These are phyloP conservation scores for Corapipo altera DNA, from an alignment of 2,113 vertebrate species.

Conservation along the genomic window DNA sequence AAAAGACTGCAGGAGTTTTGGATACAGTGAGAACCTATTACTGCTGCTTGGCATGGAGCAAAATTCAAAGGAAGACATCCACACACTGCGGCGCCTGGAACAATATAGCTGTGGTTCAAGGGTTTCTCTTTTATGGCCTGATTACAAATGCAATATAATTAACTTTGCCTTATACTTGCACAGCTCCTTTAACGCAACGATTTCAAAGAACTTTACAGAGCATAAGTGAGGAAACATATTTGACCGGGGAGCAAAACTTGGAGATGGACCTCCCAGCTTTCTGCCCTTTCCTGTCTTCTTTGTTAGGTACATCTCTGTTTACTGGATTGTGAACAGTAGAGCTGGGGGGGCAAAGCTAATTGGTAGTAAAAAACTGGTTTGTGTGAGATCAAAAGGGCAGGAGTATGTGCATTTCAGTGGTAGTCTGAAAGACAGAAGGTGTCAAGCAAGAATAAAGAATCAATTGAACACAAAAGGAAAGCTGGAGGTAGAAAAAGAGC, in stretches of 20 bases:
- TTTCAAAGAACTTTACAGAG: neutral
- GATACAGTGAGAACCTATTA: conserved; percentile 21
- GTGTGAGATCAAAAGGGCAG: neutral
- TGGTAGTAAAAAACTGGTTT: neutral
- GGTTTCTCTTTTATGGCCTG: conserved; percentile 13
- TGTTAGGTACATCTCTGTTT: neutral
- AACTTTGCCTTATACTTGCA: neutral
- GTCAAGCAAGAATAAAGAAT: neutral
- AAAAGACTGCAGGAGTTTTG: conserved; percentile 29
- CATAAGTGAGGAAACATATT: neutral
- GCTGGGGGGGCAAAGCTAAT: neutral
- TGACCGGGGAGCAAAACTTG: neutral
- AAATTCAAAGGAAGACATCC: conserved; percentile 8
- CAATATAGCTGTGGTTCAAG: neutral
- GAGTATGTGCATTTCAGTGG: neutral
- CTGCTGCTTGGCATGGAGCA: neutral
- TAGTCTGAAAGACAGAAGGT: neutral
- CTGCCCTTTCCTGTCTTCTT: neutral
- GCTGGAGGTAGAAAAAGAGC: neutral
- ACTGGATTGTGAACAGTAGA: neutral
- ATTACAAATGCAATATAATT: conserved; percentile 23
- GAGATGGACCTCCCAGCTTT: neutral
- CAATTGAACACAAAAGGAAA: neutral
- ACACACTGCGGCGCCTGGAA: neutral
- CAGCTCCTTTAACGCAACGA: neutral